Evolutionary conservation across 35 echinoderm and acorn worm species (phyloP).

Genomic region (Amphiura filiformis): DNA sequence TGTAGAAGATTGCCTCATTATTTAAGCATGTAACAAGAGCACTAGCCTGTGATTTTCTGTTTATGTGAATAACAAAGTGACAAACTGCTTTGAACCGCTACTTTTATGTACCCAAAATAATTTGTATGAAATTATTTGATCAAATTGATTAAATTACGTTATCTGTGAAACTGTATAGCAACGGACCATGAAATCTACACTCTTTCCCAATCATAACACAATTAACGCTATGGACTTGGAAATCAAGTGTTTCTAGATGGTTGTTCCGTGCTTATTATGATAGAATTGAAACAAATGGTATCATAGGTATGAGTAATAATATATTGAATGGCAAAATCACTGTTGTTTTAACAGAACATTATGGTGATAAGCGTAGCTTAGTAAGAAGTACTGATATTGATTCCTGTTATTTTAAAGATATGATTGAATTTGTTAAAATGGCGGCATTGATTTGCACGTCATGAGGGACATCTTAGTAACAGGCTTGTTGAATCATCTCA

Average conservation of each 20-base stretch:
- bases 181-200: neutral
- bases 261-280: neutral
- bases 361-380: neutral
- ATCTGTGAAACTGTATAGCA: neutral
- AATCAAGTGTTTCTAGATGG: neutral
- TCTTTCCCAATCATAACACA: neutral
- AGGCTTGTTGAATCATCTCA: neutral
- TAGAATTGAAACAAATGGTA: neutral
- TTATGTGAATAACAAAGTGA: too few relatives aligned
- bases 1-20: too few relatives aligned
- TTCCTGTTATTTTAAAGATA: neutral
- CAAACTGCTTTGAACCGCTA: too few relatives aligned
- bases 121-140: neutral
- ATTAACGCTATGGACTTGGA: neutral
- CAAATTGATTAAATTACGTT: slow-evolving; percentile 11
- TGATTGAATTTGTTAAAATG: neutral
- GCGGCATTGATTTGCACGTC: neutral
- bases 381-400: neutral
- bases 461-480: neutral
- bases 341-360: neutral
- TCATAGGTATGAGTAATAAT: neutral
- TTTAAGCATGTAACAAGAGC: too few relatives aligned
- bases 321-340: neutral
- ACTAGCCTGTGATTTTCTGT: too few relatives aligned
- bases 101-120: neutral